Conservation (phyloP, 2,888 invertebrate species). For the Zygothrica quintamaculata region DNA sequence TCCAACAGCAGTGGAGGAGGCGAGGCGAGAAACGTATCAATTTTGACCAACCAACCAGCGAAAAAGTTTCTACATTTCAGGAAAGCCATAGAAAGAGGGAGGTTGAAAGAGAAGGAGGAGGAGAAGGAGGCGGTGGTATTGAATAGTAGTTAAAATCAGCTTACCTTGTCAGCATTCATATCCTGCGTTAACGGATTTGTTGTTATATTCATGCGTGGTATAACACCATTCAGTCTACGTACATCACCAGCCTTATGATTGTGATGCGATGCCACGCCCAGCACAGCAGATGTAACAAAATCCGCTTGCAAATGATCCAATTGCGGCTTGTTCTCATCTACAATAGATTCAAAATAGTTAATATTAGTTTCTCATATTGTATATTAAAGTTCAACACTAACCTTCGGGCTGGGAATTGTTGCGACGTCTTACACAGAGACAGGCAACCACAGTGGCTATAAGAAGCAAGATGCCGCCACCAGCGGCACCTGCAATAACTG, state of each 20-base stretch:
- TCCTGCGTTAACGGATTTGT: constrained; percentile 84
- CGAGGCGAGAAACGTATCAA: constrained; percentile 50
- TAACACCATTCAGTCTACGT: constrained; percentile 83
- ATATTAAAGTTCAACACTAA: constrained; percentile 35
- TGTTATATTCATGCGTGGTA: constrained; percentile 84
- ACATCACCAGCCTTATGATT: constrained; percentile 55
- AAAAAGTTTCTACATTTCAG: constrained; percentile 47
- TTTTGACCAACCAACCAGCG: constrained; percentile 81
- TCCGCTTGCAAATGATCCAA: constrained; percentile 84
- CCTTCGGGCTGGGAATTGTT: constrained; percentile 82
- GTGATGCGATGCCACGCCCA: constrained; percentile 72
- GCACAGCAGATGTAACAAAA: constrained; percentile 80
- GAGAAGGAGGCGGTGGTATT: too few species aligned
- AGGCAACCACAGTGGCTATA: constrained; percentile 79
- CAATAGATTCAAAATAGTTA: background rate
- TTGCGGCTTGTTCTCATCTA: constrained; percentile 84
- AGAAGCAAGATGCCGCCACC: constrained; percentile 82
- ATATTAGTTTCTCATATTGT: background rate
- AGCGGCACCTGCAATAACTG: constrained; percentile 83
- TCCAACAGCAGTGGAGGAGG: constrained; percentile 21
- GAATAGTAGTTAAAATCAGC: constrained; percentile 15
- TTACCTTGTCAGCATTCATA: constrained; percentile 79
- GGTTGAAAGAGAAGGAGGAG: constrained; percentile 1
- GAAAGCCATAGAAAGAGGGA: constrained; percentile 22
- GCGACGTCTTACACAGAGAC: constrained; percentile 82